Evolutionary conservation across 2,888 invertebrate species (phyloP), one percentile per base, ranked within the genome.

Genomic region (Chrysodeixis includens): DNA sequence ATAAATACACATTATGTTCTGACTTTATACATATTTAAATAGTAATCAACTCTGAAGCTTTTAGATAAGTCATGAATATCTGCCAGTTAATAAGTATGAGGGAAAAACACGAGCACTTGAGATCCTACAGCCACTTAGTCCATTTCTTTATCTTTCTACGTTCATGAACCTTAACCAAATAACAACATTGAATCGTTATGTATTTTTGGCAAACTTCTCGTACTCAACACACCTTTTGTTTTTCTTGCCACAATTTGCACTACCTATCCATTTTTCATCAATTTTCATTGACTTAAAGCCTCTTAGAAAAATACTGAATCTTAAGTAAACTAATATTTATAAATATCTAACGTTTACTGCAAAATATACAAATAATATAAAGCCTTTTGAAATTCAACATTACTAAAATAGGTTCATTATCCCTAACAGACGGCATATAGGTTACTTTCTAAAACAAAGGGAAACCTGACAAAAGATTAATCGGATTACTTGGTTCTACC

Each of bases 391-490:
- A 49, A 49, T 49, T 49, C 46, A 20, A 49, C 46, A 46, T 16
- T 49, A 49, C 18, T 49, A 49, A 49, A 49, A 49, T 20, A 20
- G 46, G 18, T 18, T 20, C 46, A 20, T 18, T 49, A 49, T 49
- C 10, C 46, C 16, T 8, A 10, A 9, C 20, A 20, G 20, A 49
- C 18, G 46, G 18, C 12, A 49, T 49, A 49, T 49, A 44, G 10
- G 46, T 49, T 49, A 49, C 46, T 49, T 49, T 49, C 46, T 49
- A 49, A 49, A 49, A 49, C 46, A 49, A 49, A 49, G 46, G 46
- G 46, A 49, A 49, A 49, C 46, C 46, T 49, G 20, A 49, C 46
- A 49, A 49, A 40, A 18, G 46, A 20, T 49, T 49, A 49, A 49
- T 18, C 46, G 46, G 46, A 49, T 49, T 49, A 49, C 46, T 20